phyloP scores from a whole-genome alignment of 2,888 invertebrate species.

The Lasioglossum villosulum region DNA sequence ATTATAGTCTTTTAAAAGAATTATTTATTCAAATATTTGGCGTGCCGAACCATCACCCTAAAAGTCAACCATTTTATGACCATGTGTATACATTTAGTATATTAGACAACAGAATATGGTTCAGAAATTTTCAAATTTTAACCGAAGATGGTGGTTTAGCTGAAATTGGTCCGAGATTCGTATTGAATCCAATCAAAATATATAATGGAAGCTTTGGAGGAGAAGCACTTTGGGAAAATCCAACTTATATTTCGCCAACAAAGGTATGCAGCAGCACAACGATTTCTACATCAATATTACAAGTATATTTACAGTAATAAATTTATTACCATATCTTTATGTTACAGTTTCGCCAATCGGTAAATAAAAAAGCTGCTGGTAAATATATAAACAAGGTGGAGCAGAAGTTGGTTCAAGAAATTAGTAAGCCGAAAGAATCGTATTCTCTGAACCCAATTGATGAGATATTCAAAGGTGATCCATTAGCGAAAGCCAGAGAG shows the following conservation, averaged over 20 bases:
- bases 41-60: constrained; percentile 98
- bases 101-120: constrained; percentile 98
- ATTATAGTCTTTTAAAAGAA: constrained; percentile 92
- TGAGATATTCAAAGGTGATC: constrained; percentile 90
- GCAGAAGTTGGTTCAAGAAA: constrained; percentile 91
- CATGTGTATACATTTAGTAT: constrained; percentile 97
- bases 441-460: constrained; percentile 91
- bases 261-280: constrained; percentile 85
- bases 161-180: constrained; percentile 97
- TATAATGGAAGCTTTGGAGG: constrained; percentile 98
- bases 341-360: constrained; percentile 88
- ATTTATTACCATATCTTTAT: constrained; percentile 57
- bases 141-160: constrained; percentile 97
- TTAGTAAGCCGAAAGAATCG: constrained; percentile 89
- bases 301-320: constrained; percentile 15
- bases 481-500: constrained; percentile 87
- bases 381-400: constrained; percentile 93
- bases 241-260: constrained; percentile 95
- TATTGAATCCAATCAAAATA: constrained; percentile 95
- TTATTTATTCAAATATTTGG: constrained; percentile 95
- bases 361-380: constrained; percentile 88
- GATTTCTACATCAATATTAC: constrained; percentile 8
- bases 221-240: constrained; percentile 96
- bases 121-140: constrained; percentile 98
- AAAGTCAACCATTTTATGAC: constrained; percentile 99